Conservation (phyloP, 1,140 invertebrate genomes). For the Parapsyche elsis region DNA sequence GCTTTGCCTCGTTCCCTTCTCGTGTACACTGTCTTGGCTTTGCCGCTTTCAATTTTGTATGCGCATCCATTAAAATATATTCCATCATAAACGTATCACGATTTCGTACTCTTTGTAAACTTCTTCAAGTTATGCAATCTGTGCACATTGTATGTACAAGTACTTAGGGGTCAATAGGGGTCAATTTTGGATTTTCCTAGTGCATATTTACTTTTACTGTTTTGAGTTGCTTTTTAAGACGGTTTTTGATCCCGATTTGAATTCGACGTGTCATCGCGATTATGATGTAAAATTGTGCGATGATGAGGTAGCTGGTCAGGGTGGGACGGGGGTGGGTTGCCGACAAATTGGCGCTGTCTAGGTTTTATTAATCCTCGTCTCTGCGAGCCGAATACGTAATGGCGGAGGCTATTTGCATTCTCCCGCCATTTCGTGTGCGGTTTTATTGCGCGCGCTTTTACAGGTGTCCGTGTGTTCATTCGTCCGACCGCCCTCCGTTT, state of each 20-base stretch:
- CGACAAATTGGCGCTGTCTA: slow-evolving; percentile 33
- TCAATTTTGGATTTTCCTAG: too few species aligned
- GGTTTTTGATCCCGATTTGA: too few species aligned
- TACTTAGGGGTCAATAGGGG: too few species aligned
- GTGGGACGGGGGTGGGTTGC: not conserved
- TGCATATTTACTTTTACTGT: not conserved
- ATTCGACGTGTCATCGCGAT: too few species aligned
- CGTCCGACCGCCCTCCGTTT: not conserved
- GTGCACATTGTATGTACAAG: too few species aligned
- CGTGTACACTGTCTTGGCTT: not conserved
- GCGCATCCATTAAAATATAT: slow-evolving; percentile 4
- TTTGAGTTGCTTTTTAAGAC: too few species aligned
- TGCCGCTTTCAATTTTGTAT: slow-evolving; percentile 21
- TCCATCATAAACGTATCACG: not conserved
- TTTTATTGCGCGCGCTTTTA: slow-evolving; percentile 4
- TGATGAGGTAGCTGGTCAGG: not conserved
- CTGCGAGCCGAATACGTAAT: slow-evolving; percentile 6
- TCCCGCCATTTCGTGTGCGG: slow-evolving; percentile 22
- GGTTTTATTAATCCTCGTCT: slow-evolving; percentile 32
- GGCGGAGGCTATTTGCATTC: slow-evolving; percentile 27
- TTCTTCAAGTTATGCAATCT: too few species aligned
- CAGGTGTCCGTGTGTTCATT: slow-evolving; percentile 20
- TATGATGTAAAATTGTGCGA: too few species aligned
- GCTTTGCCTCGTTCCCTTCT: not conserved
- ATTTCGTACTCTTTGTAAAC: too few species aligned